phyloP scores from a whole-genome alignment of 2,888 invertebrate genomes.

The Coremacera marginata region DNA sequence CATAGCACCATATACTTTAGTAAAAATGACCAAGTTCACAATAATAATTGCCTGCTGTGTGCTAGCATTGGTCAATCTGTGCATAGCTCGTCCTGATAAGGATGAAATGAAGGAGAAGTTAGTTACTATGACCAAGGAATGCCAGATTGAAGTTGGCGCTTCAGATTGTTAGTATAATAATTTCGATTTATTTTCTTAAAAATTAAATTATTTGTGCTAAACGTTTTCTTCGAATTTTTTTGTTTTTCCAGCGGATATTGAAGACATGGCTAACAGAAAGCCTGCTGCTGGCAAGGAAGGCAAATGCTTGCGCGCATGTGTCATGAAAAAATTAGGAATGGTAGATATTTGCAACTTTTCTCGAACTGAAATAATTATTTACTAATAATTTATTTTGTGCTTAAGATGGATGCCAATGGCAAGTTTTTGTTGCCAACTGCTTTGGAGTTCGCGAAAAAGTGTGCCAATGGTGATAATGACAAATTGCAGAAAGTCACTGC shows the following conservation, averaged over 20 bases:
- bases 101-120: constrained; percentile 53
- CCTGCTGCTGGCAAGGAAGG: constrained; percentile 49
- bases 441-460: constrained; percentile 49
- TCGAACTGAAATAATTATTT: not conserved
- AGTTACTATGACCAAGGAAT: constrained; percentile 50
- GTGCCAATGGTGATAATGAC: constrained; percentile 45
- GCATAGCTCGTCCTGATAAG: constrained; percentile 47
- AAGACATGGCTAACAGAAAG: constrained; percentile 39
- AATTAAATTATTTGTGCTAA: no score
- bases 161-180: constrained; percentile 50
- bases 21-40: constrained; percentile 2
- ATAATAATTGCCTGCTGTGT: constrained; percentile 37
- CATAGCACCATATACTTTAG: not conserved
- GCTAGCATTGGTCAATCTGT: constrained; percentile 22
- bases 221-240: no score
- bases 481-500: constrained; percentile 52
- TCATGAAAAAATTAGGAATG: constrained; percentile 54
- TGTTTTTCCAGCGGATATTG: constrained; percentile 51
- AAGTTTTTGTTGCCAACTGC: constrained; percentile 50
- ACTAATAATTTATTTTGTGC: not conserved
- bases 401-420: constrained; percentile 49
- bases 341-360: constrained; percentile 24
- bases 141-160: constrained; percentile 60
- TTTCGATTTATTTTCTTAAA: no score
- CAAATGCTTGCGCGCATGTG: constrained; percentile 57